phyloP scores from a whole-genome alignment of 2,888 invertebrate genomes.

The Thecophora atra region DNA sequence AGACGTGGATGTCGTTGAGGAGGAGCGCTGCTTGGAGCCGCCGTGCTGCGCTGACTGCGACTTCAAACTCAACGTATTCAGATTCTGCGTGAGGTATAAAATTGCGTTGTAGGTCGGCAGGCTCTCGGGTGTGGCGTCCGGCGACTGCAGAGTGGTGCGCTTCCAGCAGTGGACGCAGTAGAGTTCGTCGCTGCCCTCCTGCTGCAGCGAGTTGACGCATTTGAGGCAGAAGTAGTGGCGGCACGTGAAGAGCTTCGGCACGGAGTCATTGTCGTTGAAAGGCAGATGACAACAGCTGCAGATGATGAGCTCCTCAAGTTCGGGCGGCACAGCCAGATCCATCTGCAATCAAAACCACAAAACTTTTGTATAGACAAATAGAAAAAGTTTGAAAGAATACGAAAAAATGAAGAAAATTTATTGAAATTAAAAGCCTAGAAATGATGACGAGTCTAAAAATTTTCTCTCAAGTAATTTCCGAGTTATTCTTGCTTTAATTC shows the following conservation, averaged over 20 bases:
- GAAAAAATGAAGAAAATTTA: background rate
- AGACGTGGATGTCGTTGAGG: constrained; percentile 46
- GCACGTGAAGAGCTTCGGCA: constrained; percentile 78
- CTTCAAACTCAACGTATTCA: constrained; percentile 69
- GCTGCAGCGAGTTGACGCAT: constrained; percentile 75
- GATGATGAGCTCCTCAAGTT: constrained; percentile 78
- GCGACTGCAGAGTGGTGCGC: constrained; percentile 72
- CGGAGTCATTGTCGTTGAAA: constrained; percentile 78
- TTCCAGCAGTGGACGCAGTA: constrained; percentile 81
- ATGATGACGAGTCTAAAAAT: background rate
- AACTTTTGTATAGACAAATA: background rate
- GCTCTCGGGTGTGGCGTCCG: constrained; percentile 74
- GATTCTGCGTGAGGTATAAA: constrained; percentile 73
- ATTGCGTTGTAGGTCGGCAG: constrained; percentile 76
- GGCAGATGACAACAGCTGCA: constrained; percentile 80
- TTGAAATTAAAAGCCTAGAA: background rate
- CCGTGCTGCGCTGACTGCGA: constrained; percentile 42
- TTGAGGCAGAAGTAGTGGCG: constrained; percentile 81
- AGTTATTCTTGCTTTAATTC: background rate
- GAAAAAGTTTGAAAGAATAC: background rate
- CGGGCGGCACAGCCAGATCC: constrained; percentile 73
- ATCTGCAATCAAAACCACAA: constrained; percentile 58
- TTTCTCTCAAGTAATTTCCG: background rate
- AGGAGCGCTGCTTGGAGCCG: constrained; percentile 45
- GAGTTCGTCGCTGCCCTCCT: constrained; percentile 75